Base-by-base conservation (phyloP, 2,888 invertebrate genomes). In the Caenorhabditis macrosperma region DNA sequence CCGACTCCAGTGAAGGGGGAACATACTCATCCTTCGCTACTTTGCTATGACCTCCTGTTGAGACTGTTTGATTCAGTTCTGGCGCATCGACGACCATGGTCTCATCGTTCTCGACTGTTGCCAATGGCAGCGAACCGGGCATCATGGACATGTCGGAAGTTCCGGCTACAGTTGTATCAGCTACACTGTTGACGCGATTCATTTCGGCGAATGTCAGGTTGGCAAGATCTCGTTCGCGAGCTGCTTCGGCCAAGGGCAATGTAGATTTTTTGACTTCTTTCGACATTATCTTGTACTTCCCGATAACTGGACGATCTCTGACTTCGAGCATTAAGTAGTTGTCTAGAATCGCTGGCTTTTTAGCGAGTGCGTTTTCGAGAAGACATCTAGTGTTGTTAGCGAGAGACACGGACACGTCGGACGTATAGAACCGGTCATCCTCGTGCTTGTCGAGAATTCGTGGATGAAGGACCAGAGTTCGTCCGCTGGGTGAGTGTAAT, bases 301-400 rank as follows among this genome's bases (percentile, higher is more conserved):
- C 72, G 24, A 72, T 57, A 15, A 72, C 72, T 0, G 72, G 78
- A 5, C 78, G 67, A 17, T 78, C 66, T 38, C 33, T 46, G n/a
- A 68, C 68, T 35, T 78, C 78, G n/a, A 78, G 68, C 67, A 78
- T 68, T 28, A 78, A 24, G 44, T 68, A 68, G n/a, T 78, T 67
- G 17, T 61, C 55, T 7, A 78, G 35, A 1, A 60, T 17, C 0
- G 41, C 17, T 10, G 78, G 78, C 28, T 60, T 63, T 26, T 54
- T 54, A 3, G 30, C 28, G 28, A 78, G 26, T 2, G 78, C 17
- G 28, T 78, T 78, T 6, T 28, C 24, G 10, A 72, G 35, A 5
- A 78, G 41, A 20, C 6, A 48, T 15, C 55, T 30, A 33, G 57
- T 64, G 35, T 72, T 72, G 33, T 72, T 72, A 0, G 48, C 72